phyloP scores from a whole-genome alignment of 2,113 vertebrate species.

The Myiozetetes cayanensis region DNA sequence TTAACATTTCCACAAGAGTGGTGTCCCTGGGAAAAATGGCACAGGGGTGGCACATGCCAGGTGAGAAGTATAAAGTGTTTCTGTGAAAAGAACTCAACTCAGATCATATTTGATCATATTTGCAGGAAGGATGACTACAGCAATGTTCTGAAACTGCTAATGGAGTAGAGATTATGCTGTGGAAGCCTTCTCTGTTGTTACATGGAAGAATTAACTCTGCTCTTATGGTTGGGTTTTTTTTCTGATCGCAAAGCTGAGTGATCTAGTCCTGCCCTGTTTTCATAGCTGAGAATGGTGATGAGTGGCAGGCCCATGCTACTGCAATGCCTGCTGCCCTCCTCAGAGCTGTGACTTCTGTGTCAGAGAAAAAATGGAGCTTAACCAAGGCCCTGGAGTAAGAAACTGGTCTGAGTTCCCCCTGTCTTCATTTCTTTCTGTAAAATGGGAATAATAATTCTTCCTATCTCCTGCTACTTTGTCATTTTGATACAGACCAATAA shows the following conservation, averaged over 20 bases:
- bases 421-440: neutral
- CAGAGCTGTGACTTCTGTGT: neutral
- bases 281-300: neutral
- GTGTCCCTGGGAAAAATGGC: conserved; percentile 62
- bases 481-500: neutral
- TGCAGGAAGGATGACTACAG: neutral
- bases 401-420: neutral
- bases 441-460: neutral
- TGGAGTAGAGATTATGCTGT: neutral
- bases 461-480: neutral
- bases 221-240: neutral
- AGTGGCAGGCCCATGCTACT: neutral
- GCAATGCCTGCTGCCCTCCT: neutral
- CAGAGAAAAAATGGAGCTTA: neutral
- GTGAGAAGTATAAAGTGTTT: conserved; percentile 55
- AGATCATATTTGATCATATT: conserved; percentile 20
- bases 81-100: neutral
- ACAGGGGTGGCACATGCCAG: conserved; percentile 44
- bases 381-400: neutral
- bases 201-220: neutral
- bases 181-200: neutral
- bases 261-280: neutral
- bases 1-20: conserved; percentile 68
- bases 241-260: accelerated
- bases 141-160: neutral